Conservation (phyloP, 2,888 invertebrate genomes). For the Andrena marginata region DNA sequence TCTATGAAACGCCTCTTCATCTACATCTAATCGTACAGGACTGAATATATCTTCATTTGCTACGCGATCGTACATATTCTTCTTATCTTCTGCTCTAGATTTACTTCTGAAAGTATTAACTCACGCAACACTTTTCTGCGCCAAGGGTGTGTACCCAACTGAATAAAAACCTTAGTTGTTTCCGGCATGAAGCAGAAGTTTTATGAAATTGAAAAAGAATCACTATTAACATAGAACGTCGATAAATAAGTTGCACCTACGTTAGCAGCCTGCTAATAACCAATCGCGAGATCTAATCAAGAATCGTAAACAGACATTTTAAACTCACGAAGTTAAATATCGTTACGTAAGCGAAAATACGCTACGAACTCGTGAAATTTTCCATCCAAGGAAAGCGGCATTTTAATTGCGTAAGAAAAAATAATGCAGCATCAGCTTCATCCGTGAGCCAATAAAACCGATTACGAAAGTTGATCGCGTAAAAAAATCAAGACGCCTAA, state of each 20-base stretch:
- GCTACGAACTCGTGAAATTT: slow-evolving; percentile 17
- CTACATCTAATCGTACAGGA: no score
- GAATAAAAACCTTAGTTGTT: not conserved
- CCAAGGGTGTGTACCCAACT: not conserved
- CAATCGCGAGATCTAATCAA: not conserved
- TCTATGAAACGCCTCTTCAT: no score
- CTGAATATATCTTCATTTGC: no score
- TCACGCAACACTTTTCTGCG: not conserved
- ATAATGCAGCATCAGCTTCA: slow-evolving; percentile 1
- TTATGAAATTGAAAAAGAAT: not conserved
- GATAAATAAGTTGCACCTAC: not conserved
- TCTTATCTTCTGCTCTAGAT: not conserved
- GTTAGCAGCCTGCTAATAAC: not conserved
- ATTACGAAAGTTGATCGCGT: slow-evolving; percentile 13
- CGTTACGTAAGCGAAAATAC: slow-evolving; percentile 22
- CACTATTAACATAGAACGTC: not conserved
- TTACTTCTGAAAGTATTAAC: not conserved
- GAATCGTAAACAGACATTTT: not conserved
- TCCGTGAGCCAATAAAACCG: slow-evolving; percentile 8
- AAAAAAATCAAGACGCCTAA: not conserved
- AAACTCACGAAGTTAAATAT: not conserved
- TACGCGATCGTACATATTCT: no score
- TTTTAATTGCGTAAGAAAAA: slow-evolving; percentile 29
- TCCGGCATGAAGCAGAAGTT: not conserved
- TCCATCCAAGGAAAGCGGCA: slow-evolving; percentile 1